Conservation (phyloP, 2,888 invertebrate species). For the Strigamia crassipes region DNA sequence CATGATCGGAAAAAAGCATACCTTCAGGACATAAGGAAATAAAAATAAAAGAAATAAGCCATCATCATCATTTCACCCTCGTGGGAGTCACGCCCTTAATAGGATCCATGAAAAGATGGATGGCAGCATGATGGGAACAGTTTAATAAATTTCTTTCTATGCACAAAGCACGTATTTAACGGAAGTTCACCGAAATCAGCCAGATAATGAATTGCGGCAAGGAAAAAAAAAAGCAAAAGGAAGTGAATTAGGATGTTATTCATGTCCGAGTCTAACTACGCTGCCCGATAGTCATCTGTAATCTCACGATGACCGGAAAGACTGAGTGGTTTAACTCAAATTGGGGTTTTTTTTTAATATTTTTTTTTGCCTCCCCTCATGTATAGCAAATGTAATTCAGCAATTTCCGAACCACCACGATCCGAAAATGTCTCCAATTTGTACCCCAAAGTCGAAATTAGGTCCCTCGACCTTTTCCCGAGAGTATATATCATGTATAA, state of each 20-base stretch:
- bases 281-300: neutral
- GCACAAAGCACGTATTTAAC: neutral
- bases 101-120: conserved; percentile 17
- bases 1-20: neutral
- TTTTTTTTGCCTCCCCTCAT: neutral
- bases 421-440: neutral
- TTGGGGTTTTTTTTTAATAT: neutral
- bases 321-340: neutral
- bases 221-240: neutral
- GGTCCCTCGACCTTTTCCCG: neutral
- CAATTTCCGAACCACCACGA: neutral
- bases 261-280: neutral
- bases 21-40: neutral
- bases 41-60: neutral
- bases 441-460: neutral
- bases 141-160: conserved; percentile 6
- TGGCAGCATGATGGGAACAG: neutral
- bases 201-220: neutral
- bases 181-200: neutral
- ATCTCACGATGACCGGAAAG: conserved; percentile 4
- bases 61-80: conserved; percentile 17
- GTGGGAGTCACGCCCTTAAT: neutral
- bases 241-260: conserved; percentile 6
- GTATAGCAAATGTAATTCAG: neutral
- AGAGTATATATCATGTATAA: neutral